A percentile compares a stretch with the other conserved stretches of the same genome.
phyloP scores from a whole-genome alignment of 2,797 vertebrate species.

The Ctenopoma multispine region DNA sequence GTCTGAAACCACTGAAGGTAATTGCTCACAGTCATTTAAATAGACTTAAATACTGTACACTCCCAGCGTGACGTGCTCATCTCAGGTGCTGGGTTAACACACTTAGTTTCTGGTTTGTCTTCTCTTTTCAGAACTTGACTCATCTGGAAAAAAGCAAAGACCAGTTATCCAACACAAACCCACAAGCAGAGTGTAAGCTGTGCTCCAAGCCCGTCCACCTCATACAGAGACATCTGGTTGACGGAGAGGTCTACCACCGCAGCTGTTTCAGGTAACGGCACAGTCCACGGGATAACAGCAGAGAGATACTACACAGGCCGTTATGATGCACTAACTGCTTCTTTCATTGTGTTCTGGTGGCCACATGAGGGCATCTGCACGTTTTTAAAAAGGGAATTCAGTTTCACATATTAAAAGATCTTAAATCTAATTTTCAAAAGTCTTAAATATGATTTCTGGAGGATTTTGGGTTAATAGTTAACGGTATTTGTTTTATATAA shows the following conservation, averaged over 20 bases:
- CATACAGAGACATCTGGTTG: constrained; percentile 87
- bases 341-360: constrained; percentile 22
- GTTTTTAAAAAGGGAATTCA: too few species aligned
- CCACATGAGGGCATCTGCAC: too few species aligned
- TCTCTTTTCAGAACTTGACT: constrained; percentile 50
- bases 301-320: neutral
- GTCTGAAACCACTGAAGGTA: constrained; percentile 51
- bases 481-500: too few species aligned
- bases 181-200: constrained; percentile 67
- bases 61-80: neutral
- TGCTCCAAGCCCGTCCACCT: constrained; percentile 89
- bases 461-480: too few species aligned
- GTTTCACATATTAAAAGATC: too few species aligned
- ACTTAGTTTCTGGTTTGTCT: constrained; percentile 14
- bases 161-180: neutral
- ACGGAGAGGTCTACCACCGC: constrained; percentile 89
- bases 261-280: constrained; percentile 90
- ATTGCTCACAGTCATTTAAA: neutral
- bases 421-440: too few species aligned
- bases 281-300: constrained; percentile 62
- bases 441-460: too few species aligned
- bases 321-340: neutral
- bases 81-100: neutral
- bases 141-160: constrained; percentile 20
- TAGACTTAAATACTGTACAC: too few species aligned